These are phyloP conservation scores for Rattus rattus DNA, from an alignment of 2,113 vertebrate species.

Conservation along the genomic window DNA sequence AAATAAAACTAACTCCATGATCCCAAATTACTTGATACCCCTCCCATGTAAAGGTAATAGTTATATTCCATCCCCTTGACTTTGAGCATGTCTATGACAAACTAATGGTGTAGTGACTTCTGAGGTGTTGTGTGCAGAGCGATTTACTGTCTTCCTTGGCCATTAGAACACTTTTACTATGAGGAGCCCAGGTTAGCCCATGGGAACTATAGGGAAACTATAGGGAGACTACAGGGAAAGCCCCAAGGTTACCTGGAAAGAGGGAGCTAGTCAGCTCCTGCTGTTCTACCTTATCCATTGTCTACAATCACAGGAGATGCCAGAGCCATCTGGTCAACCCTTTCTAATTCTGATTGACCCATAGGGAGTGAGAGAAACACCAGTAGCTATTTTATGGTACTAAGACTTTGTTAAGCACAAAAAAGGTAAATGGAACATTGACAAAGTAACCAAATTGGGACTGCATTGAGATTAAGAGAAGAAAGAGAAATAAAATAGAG, in stretches of 20 bases:
- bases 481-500: background rate
- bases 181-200: background rate
- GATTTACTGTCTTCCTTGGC: background rate
- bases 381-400: background rate
- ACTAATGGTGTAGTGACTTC: background rate
- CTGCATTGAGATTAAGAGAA: background rate
- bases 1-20: background rate
- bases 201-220: too few relatives aligned
- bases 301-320: background rate
- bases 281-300: background rate
- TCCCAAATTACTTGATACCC: background rate
- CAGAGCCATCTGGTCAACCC: background rate
- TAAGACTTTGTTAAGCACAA: background rate
- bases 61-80: background rate
- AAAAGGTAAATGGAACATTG: background rate
- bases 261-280: background rate
- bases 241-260: background rate
- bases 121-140: background rate
- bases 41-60: background rate
- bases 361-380: background rate
- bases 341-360: background rate
- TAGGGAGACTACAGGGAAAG: background rate
- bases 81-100: background rate
- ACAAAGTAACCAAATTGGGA: background rate
- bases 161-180: background rate